Evolutionary conservation across 2,113 vertebrate genomes (phyloP), one percentile per base, ranked within the genome.

Genomic region (Erpornis zantholeuca): DNA sequence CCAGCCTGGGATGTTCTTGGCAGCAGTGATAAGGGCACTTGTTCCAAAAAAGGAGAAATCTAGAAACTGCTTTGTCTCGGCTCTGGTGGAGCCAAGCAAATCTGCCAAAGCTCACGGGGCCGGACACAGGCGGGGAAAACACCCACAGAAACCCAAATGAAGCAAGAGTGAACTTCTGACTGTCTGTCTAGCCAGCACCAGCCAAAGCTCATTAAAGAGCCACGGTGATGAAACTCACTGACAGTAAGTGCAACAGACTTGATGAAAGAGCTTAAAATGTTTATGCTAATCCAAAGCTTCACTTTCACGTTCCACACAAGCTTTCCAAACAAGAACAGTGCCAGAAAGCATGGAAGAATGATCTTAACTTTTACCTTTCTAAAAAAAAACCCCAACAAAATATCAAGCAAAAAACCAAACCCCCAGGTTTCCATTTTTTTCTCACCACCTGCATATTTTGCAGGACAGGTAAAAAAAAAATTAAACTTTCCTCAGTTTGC

Each of bases 161-260:
- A 94, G 83, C 56, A 88, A 23, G 25, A 89, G 38, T 91, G 86
- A 88, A 70, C 84, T 95, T 73, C n/a, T 56, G 88, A 80, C 75
- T 91, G 77, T 83, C 90, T 93, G 88, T 52, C 52, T 71, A 24
- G 6, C 47, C 94, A 68, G 75, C 23, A 78, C 53, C 64, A 92
- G 82, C 75, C 70, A 85, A 42, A 59, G 10, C 59, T 87, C 66
- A 44, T 77, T 88, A 50, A 2, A 70, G 66, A 72, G 65, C 70
- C 61, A 29, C 0, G 10, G 25, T 61, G 94, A 91, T 92, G 82
- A 83, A 90, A 92, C 47, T 24, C 75, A 59, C 6, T 12, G 42
- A 89, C 73, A 72, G 28, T 9, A 52, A 91, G 63, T 5, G 24
- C 23, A 78, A 33, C 59, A 45, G 70, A 45, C 21, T 21, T 29